Base-by-base conservation (phyloP, 1,140 invertebrate genomes). In the Drosophila nebulosa region DNA sequence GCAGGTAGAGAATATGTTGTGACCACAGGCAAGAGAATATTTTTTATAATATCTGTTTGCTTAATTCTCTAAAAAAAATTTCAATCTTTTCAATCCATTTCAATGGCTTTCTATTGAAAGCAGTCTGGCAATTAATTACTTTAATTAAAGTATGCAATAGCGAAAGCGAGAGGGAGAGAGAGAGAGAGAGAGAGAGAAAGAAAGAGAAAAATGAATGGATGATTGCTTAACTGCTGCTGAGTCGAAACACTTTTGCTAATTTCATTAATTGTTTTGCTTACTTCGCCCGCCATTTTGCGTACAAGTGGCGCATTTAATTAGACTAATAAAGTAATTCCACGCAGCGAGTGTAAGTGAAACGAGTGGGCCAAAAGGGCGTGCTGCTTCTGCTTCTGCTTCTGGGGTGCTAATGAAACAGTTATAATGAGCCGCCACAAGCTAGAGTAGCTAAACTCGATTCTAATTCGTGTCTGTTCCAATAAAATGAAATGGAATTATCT, bases 251-350 rank as follows among this genome's bases (percentile, higher is more conserved):
- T 86, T 74, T 71, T 51, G 32, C 75, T 79, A 83, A 83, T 88
- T 88, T 83, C 75, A 88, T 88, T 88, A 88, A 88, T 79, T 88
- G 71, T 88, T 81, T 79, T 18, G 64, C 69, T 53, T 66, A 53
- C 30, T 59, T 63, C 51, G 14, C 52, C 42, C 74, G 50, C 55
- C 75, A 75, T 83, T 84, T 74, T 75, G 64, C 65, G 64, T 77
- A 75, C 70, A 86, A 86, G 83, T 81, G 83, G 71, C 68, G 75
- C 74, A 79, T 88, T 88, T 86, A 86, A 86, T 86, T 86, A 88
- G 83, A 59, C 78, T 88, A 88, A 88, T 88, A 83, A 88, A 88
- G 83, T 83, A 79, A 88, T 88, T 88, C 16, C 66, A 61, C 51
- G 39, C 81, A 73, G 71, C 68, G 55, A 74, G 69, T 70, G 81